These are phyloP conservation scores for Drosophila pachea DNA, from an alignment of 1,140 invertebrate genomes.

Conservation along the genomic window DNA sequence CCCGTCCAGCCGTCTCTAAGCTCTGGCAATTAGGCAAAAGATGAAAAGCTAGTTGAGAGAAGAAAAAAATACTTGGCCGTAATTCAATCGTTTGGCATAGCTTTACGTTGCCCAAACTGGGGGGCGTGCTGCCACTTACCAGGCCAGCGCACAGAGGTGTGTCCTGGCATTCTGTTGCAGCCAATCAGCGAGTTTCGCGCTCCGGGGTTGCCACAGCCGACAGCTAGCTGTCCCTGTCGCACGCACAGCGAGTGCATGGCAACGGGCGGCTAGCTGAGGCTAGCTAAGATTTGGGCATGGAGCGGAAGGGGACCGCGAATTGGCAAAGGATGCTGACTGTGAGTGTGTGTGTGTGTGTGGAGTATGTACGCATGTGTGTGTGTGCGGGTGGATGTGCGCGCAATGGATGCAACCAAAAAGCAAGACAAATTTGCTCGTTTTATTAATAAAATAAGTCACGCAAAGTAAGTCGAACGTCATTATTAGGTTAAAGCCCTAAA, in stretches of 20 bases:
- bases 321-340: not conserved
- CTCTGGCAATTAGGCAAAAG: slow-evolving; percentile 44
- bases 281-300: slow-evolving; percentile 5
- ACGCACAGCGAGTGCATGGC: not conserved
- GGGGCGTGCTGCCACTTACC: slow-evolving; percentile 1
- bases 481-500: slow-evolving; percentile 78
- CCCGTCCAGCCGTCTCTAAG: not conserved
- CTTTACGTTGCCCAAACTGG: slow-evolving; percentile 42
- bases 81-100: slow-evolving; percentile 69
- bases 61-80: slow-evolving; percentile 68
- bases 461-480: slow-evolving; percentile 77
- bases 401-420: slow-evolving; percentile 66
- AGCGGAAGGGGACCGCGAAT: not conserved
- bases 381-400: not conserved
- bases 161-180: slow-evolving; percentile 35
- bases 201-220: slow-evolving; percentile 24
- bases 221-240: slow-evolving; percentile 44
- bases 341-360: not conserved
- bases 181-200: slow-evolving; percentile 38
- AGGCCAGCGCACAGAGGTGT: slow-evolving; percentile 27
- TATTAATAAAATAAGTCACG: slow-evolving; percentile 78
- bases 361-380: slow-evolving; percentile 1
- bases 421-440: slow-evolving; percentile 77
- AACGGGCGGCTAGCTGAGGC: not conserved
- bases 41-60: not conserved